A percentile compares a stretch with the other conserved stretches of the same genome.
Conservation (phyloP, 1,140 invertebrate genomes). For the Ruditapes philippinarum region DNA sequence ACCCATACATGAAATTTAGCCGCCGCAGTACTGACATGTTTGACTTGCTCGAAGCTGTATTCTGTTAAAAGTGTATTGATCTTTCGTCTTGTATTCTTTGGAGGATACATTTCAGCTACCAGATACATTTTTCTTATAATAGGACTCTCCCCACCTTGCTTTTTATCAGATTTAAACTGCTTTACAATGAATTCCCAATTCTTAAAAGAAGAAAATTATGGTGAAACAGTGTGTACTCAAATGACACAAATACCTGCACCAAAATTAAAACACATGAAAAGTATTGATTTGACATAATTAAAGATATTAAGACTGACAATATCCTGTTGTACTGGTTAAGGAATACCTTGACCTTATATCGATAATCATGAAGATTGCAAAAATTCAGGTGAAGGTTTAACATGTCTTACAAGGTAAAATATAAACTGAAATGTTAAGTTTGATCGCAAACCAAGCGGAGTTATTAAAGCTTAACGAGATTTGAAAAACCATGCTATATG, state of each 20-base stretch:
- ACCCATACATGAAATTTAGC: slow-evolving; percentile 53
- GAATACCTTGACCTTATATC: no score
- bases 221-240: no score
- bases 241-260: no score
- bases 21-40: neutral
- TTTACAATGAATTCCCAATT: slow-evolving; percentile 51
- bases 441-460: neutral
- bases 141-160: neutral
- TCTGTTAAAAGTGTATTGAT: slow-evolving; percentile 20
- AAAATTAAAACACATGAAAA: no score
- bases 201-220: no score
- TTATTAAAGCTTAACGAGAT: neutral
- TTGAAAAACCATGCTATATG: neutral
- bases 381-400: no score
- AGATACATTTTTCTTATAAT: slow-evolving; percentile 25
- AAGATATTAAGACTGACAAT: no score
- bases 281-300: no score
- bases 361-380: no score
- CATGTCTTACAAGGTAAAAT: no score
- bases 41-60: slow-evolving; percentile 36
- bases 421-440: neutral
- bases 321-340: no score
- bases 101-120: slow-evolving; percentile 34
- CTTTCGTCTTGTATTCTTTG: slow-evolving; percentile 34
- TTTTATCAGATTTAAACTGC: slow-evolving; percentile 20